Base-by-base conservation (phyloP, 2,797 vertebrate species). In the Lycodopsis pacificus region DNA sequence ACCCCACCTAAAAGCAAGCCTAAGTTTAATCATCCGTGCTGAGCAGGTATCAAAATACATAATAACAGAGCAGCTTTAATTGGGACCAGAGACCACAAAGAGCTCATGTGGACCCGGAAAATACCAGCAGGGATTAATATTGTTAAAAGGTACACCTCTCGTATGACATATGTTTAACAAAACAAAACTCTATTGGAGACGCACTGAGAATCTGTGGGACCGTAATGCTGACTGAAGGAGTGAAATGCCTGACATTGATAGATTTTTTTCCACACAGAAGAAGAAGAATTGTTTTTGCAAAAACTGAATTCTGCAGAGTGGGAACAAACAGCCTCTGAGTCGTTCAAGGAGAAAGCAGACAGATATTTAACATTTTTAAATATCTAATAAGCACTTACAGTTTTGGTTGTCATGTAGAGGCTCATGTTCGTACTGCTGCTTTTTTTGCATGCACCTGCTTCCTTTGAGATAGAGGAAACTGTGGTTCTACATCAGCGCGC, bases 391-490 rank as follows among this genome's bases (percentile, higher is more conserved):
- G 10, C 72, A 93, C 92, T 92, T 89, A 92, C 93, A 73, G 62
- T 65, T 61, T 75, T 36, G 9, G 42, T 12, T 48, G 56, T 40
- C n/a, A 1, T n/a, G 9, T 3, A 14, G 30, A 73, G 2, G 22
- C 22, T 73, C 22, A 25, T 65, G 63, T 32, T 77, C 48, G 56
- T 14, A 36, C 56, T 46, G 49, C 19, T 32, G 48, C 12, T 71
- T n/a, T 48, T 48, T 65, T 72, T 77, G 48, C 66, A 54, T 77
- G 81, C 86, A 89, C 82, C 92, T 84, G 80, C 65, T 85, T 88
- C 82, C 34, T 77, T 65, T 90, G 34, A 57, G 12, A 77, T 22
- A 89, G n/a, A 91, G 93, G 94, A 95, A 95, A 73, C 59, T 92
- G 93, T 89, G 93, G 92, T 95, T 89, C 13, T 4, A 46, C 61